Base-by-base conservation (phyloP, 2,113 vertebrate genomes). In the Guaruba guarouba region DNA sequence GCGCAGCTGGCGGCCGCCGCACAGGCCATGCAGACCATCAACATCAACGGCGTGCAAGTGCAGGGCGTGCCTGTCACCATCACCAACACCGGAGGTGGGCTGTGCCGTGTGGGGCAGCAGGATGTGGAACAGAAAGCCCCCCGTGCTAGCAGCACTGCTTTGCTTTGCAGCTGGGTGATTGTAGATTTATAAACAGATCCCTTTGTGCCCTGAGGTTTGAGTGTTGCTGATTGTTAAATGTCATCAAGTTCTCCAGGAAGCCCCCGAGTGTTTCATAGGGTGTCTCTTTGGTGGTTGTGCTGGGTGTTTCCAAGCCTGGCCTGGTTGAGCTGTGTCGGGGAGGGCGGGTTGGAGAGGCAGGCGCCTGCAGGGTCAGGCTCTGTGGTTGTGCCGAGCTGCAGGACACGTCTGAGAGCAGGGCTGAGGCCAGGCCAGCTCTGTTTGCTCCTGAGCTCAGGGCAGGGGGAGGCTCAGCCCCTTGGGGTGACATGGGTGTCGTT, bases 51-150 rank as follows among this genome's bases (percentile, higher is more conserved):
- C 0, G 98, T 99, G 37, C 99, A 99, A 51, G 99, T 99, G 48
- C 99, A 99, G 94, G 99, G 99, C 0, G 98, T 99, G 39, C 99
- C 99, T 2, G 98, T 99, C 83, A 99, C 99, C 85, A 99, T 99
- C 98, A 99, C 99, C 97, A 99, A 98, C 82, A 97, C 97, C 2
- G 99, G 98, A 89, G 99, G 99, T 99, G 96, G 97, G 96, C 37
- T 37, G 44, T 4, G 13, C 6, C 31, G 7, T 2, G 41, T 23
- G 68, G 76, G 64, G 22, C 28, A 4, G 39, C 20, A 51, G 35
- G 31, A n/a, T 9, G 2, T 6, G 11, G 82, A 39, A 16, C 16
- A 22, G 8, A 35, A 41, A 31, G 23, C 54, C 35, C 19, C 81
- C 27, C 4, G 6, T 31, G 5, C 35, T 7, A 12, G 37, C 66